phyloP scores from a whole-genome alignment of 2,797 vertebrate species.

The Trichosurus vulpecula region DNA sequence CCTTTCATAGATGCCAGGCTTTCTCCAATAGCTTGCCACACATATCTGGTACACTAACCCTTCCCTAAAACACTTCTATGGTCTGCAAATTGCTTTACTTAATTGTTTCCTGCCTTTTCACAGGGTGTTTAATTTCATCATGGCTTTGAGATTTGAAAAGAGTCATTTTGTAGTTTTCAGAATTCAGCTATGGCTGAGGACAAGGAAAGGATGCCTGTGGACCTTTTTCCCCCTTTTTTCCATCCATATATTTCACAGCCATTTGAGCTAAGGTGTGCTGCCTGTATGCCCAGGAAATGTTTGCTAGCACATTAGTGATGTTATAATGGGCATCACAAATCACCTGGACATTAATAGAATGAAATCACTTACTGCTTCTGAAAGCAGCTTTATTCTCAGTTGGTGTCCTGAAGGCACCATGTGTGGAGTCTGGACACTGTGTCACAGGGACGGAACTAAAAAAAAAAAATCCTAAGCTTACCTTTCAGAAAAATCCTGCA shows the following conservation, averaged over 20 bases:
- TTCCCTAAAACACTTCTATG: conserved; percentile 37
- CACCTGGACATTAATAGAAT: conserved; percentile 85
- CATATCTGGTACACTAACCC: conserved; percentile 17
- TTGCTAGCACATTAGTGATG: conserved; percentile 84
- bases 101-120: conserved; percentile 60
- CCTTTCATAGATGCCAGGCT: background rate
- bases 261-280: conserved; percentile 74
- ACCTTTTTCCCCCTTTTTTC: conserved; percentile 78
- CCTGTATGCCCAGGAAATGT: conserved; percentile 82
- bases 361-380: conserved; percentile 84
- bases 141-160: conserved; percentile 74
- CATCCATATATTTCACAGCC: conserved; percentile 77
- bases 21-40: conserved; percentile 29
- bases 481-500: conserved; percentile 19
- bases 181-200: conserved; percentile 75
- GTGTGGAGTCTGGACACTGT: conserved; percentile 77
- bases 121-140: conserved; percentile 66
- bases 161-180: conserved; percentile 66
- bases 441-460: conserved; percentile 73
- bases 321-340: conserved; percentile 85
- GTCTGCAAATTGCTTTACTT: conserved; percentile 67
- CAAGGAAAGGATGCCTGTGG: conserved; percentile 78
- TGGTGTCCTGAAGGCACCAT: conserved; percentile 81
- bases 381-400: conserved; percentile 84
- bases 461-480: conserved; percentile 66